phyloP scores from a whole-genome alignment of 2,797 vertebrate genomes.

The Argya squamiceps region DNA sequence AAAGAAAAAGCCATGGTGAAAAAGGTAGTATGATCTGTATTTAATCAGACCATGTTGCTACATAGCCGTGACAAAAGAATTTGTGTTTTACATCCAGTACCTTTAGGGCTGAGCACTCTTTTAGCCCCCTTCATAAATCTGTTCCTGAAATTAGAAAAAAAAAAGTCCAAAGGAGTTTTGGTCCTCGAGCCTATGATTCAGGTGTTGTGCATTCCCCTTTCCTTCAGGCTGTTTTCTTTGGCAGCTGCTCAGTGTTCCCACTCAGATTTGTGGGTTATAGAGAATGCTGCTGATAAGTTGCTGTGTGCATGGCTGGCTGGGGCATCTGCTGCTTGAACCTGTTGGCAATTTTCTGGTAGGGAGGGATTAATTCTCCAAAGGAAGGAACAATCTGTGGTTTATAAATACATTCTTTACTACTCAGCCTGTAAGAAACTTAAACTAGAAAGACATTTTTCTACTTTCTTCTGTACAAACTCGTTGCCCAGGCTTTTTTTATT shows the following conservation, averaged over 20 bases:
- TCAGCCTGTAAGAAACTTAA: background rate
- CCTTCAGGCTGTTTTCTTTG: slow-evolving; percentile 32
- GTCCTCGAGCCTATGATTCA: background rate
- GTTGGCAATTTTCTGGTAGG: slow-evolving; percentile 5
- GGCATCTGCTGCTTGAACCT: slow-evolving; percentile 17
- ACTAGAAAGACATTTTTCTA: background rate
- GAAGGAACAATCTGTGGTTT: background rate
- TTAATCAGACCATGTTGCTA: background rate
- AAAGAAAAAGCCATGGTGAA: background rate
- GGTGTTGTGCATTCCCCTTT: background rate
- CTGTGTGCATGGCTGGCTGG: background rate
- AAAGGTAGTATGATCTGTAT: background rate
- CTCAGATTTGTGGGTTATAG: slow-evolving; percentile 11
- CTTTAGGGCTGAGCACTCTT: background rate
- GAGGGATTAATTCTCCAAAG: slow-evolving; percentile 15
- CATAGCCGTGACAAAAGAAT: background rate
- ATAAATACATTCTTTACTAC: background rate
- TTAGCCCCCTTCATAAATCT: background rate
- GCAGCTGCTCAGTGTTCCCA: slow-evolving; percentile 35
- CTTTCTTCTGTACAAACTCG: background rate
- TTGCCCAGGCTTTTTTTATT: background rate
- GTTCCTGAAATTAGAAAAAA: background rate
- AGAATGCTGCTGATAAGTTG: background rate
- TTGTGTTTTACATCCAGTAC: background rate
- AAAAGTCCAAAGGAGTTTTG: background rate